phyloP scores from a whole-genome alignment of 2,888 invertebrate species.

The Folsomia manolachei region DNA sequence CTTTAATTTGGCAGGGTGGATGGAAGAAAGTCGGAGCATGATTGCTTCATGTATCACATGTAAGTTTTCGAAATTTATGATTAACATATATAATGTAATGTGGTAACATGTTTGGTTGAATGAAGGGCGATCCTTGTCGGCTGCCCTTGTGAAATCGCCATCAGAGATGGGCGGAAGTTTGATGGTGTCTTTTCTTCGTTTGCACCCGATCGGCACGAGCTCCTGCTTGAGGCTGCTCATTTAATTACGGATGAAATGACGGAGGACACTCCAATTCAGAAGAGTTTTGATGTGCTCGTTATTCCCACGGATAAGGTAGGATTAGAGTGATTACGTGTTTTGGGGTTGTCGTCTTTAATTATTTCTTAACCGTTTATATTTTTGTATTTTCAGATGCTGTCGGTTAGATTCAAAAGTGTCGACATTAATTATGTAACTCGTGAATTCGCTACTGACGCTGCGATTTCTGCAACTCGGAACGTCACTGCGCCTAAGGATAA shows the following conservation, averaged over 20 bases:
- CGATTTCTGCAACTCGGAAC: conserved; percentile 78
- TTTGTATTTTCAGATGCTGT: conserved; percentile 41
- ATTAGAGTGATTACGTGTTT: not conserved
- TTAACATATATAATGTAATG: too few species aligned
- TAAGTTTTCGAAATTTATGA: too few species aligned
- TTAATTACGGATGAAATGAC: conserved; percentile 38
- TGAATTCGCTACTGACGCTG: conserved; percentile 67
- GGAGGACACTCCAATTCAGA: conserved; percentile 43
- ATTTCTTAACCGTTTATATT: conserved; percentile 17
- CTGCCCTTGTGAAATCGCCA: conserved; percentile 44
- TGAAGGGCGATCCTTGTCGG: conserved; percentile 48
- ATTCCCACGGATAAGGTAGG: conserved; percentile 48
- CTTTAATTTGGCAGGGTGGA: conserved; percentile 30
- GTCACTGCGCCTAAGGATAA: conserved; percentile 64
- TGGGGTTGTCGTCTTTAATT: not conserved
- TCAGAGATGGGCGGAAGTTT: conserved; percentile 42
- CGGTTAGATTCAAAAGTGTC: conserved; percentile 43
- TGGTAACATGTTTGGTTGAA: too few species aligned
- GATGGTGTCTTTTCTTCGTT: conserved; percentile 49
- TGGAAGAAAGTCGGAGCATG: conserved; percentile 40
- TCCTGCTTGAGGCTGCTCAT: conserved; percentile 50
- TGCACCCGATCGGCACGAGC: conserved; percentile 39
- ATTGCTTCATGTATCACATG: conserved; percentile 48
- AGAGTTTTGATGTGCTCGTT: conserved; percentile 49
- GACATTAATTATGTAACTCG: conserved; percentile 46